Evolutionary conservation across 2,113 vertebrate species (phyloP).

Genomic region (Gavia stellata): DNA sequence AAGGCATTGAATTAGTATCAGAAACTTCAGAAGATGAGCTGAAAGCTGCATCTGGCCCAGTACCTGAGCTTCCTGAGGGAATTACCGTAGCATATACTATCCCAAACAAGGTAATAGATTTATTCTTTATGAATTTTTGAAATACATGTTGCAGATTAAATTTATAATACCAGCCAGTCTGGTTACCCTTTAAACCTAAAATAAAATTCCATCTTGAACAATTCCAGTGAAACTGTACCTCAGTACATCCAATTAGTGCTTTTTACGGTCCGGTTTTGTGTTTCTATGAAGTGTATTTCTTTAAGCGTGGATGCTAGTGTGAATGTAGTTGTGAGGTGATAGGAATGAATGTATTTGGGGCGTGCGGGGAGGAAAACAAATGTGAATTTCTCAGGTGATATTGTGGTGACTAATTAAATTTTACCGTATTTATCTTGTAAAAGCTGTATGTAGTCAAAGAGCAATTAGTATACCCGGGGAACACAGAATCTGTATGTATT

Average conservation of each 20-base stretch:
- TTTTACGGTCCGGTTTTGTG: not conserved
- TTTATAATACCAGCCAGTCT: not conserved
- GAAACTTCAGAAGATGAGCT: constrained; percentile 88
- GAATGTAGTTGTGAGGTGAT: not conserved
- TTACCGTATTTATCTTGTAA: not conserved
- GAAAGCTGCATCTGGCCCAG: constrained; percentile 79
- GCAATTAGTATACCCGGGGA: not conserved
- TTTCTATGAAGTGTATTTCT: not conserved
- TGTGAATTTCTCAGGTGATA: not conserved
- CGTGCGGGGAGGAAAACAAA: not conserved
- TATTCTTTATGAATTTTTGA: not conserved
- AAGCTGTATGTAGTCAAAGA: not conserved
- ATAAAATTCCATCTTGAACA: not conserved
- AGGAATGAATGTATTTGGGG: not conserved
- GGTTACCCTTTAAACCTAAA: not conserved
- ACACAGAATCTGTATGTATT: not conserved
- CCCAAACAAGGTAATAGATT: constrained; percentile 79
- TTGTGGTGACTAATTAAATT: not conserved
- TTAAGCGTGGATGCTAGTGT: not conserved
- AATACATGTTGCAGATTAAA: not conserved
- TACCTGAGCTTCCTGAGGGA: constrained; percentile 88
- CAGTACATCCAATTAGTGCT: not conserved
- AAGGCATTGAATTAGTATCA: constrained; percentile 92
- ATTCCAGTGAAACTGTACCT: not conserved
- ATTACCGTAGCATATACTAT: constrained; percentile 93